Base-by-base conservation (phyloP, 2,888 invertebrate genomes). In the Lasioglossum malachurum region DNA sequence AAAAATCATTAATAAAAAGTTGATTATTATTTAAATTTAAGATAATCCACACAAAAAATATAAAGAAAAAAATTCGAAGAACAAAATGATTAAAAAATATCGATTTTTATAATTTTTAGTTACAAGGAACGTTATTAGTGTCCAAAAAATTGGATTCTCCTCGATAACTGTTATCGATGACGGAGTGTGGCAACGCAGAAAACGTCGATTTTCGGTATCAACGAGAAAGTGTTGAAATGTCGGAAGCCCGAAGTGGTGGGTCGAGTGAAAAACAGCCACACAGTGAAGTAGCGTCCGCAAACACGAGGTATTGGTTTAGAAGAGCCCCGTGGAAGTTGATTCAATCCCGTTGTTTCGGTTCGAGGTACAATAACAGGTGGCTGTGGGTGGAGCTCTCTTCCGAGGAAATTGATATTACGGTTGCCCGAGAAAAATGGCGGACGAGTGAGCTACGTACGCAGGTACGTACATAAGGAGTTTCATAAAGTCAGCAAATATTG, bases 321-420 rank as follows among this genome's bases (percentile, higher is more conserved):
- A 35, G 27, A 69, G 23, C 12, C 10, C 44, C 31, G 35, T 41
- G 41, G 12, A 41, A 16, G 46, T 27, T 27, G 78, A 38, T 72
- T 77, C 67, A 19, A n/a, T 71, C 76, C 53, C 75, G 73, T 75
- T 80, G 73, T 60, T 84, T 84, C 86, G 64, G 60, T 71, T 82
- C 73, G 71, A 8, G 71, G 31, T 77, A 85, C 38, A 80, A 86
- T 86, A 86, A 86, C 86, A 86, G 86, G 86, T 80, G 80, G 80
- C 80, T 53, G 67, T 35, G 78, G 71, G 53, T 7, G 80, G 57
- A 77, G 77, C n/a, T 71, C 69, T 69, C n/a, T 69, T 16, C 57
- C 46, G 38, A 80, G 77, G 86, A 86, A 86, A 86, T 86, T 86
- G 86, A 78, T 86, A 86, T 86, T 81, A 78, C 75, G 81, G 81